Conservation (phyloP, 2,113 vertebrate genomes). For the Misgurnus mizolepis region DNA sequence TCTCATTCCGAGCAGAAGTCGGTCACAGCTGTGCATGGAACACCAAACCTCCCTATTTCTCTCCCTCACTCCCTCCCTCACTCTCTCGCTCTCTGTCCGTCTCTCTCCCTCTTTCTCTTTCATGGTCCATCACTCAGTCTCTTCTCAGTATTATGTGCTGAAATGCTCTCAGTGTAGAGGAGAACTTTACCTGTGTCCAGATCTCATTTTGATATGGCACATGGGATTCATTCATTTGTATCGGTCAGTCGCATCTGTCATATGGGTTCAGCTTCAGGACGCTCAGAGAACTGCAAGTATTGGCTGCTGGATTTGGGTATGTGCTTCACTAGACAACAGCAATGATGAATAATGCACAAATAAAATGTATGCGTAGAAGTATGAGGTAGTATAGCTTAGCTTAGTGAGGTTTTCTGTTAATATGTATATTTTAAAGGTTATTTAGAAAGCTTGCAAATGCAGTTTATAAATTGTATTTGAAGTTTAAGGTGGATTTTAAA, state of each 20-base stretch:
- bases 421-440: no score
- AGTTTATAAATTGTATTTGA: no score
- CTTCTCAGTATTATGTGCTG: conserved; percentile 10
- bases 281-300: conserved; percentile 87
- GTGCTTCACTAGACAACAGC: conserved; percentile 56
- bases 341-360: no score
- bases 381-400: no score
- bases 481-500: no score
- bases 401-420: no score
- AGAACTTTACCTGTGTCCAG: not conserved
- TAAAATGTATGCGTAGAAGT: no score
- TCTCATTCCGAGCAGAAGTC: conserved; percentile 25
- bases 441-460: no score
- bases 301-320: conserved; percentile 98
- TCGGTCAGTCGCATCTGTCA: conserved; percentile 77
- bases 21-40: conserved; percentile 29
- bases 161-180: conserved; percentile 3
- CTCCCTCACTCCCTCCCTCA: conserved; percentile 4
- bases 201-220: conserved; percentile 75
- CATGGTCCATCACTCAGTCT: conserved; percentile 33
- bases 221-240: conserved; percentile 78
- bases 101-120: conserved; percentile 8
- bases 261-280: conserved; percentile 76
- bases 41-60: conserved; percentile 34
- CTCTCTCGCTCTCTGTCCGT: conserved; percentile 6